Evolutionary conservation across 2,888 invertebrate species (phyloP).

Genomic region (Orgyia antiqua): DNA sequence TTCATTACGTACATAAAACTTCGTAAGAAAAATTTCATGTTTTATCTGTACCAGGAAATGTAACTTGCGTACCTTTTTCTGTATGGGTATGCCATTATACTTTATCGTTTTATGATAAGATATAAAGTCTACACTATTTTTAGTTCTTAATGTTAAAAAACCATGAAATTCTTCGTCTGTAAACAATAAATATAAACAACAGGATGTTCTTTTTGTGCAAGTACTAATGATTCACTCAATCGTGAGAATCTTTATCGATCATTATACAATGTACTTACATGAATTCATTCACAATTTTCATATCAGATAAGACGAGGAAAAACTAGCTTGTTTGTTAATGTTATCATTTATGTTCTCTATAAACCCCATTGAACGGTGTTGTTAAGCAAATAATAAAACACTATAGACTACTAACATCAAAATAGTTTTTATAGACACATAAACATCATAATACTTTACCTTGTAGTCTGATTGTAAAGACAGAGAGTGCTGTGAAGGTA

Average conservation of each 20-base stretch:
- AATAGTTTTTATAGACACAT: too few relatives aligned
- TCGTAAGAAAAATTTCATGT: conserved; percentile 16
- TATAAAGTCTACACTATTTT: background rate
- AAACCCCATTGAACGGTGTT: too few relatives aligned
- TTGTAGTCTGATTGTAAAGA: too few relatives aligned
- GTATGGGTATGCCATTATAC: background rate
- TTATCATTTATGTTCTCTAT: too few relatives aligned
- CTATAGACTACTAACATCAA: too few relatives aligned
- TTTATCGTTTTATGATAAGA: background rate
- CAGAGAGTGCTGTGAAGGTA: too few relatives aligned
- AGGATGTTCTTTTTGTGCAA: conserved; percentile 1
- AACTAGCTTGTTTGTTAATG: background rate
- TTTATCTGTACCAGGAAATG: background rate
- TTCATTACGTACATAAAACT: background rate
- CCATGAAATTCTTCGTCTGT: background rate
- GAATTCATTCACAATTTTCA: conserved; percentile 24
- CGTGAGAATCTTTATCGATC: conserved; percentile 12
- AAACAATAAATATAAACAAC: background rate
- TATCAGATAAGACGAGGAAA: conserved; percentile 17
- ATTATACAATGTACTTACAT: conserved; percentile 17
- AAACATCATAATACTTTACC: too few relatives aligned
- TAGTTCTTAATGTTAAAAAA: background rate
- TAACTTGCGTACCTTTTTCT: background rate
- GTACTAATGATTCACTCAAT: conserved; percentile 15
- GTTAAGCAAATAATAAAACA: too few relatives aligned